These are phyloP conservation scores for Metridium senile DNA, from an alignment of 92 coral and sea anemone species.

Conservation along the genomic window DNA sequence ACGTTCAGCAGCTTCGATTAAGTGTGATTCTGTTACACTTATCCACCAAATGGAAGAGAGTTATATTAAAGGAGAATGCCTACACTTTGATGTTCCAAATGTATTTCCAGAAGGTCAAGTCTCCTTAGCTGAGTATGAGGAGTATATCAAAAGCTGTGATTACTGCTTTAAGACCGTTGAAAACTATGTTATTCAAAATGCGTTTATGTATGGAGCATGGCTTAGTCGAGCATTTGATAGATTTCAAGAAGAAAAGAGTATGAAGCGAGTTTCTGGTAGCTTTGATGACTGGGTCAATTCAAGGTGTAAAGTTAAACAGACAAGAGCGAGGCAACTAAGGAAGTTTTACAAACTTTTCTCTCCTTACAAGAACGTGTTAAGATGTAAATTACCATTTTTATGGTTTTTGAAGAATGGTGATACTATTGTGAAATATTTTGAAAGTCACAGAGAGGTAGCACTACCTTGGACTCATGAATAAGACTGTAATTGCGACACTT, in stretches of 20 bases:
- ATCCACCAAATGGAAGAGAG: conserved; percentile 27
- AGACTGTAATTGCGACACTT: conserved; percentile 6
- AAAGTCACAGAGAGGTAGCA: conserved; percentile 16
- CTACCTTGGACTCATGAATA: conserved; percentile 15
- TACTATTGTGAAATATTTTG: conserved; percentile 21
- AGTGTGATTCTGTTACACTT: conserved; percentile 33
- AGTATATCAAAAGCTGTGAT: conserved; percentile 28
- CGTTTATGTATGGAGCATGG: conserved; percentile 44
- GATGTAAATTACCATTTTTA: conserved; percentile 39
- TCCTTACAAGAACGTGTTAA: conserved; percentile 32
- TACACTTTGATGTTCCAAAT: conserved; percentile 30
- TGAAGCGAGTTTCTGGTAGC: conserved; percentile 7
- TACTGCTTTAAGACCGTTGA: conserved; percentile 37
- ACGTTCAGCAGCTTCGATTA: conserved; percentile 11
- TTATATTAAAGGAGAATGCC: conserved; percentile 25
- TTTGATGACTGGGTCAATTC: conserved; percentile 46
- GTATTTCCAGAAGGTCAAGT: conserved; percentile 21
- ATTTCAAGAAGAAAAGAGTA: conserved; percentile 37
- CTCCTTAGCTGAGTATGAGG: conserved; percentile 22
- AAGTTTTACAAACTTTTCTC: conserved; percentile 23
- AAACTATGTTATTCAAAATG: conserved; percentile 53
- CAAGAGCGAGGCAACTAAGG: conserved; percentile 43
- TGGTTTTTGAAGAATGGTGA: conserved; percentile 39
- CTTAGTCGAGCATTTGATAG: conserved; percentile 32
- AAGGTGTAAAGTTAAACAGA: conserved; percentile 37